phyloP scores from a whole-genome alignment of 2,797 vertebrate species.

The Sorex maritimensis region DNA sequence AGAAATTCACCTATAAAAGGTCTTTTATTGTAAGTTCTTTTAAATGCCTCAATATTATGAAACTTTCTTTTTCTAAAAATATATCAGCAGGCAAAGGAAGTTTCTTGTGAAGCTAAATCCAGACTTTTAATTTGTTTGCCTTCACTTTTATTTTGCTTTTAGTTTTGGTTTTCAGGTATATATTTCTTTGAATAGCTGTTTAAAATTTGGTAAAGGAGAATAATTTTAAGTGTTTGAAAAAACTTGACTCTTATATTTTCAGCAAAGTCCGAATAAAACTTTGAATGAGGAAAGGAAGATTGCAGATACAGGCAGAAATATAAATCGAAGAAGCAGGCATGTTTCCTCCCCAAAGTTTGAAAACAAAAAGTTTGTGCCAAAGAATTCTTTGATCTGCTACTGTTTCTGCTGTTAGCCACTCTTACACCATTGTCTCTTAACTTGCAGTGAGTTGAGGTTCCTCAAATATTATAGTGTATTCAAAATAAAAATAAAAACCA shows the following conservation, averaged over 20 bases:
- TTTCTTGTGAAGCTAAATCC: neutral
- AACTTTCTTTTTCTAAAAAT: neutral
- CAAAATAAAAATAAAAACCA: neutral
- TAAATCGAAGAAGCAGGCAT: neutral
- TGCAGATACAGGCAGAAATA: neutral
- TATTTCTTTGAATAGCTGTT: neutral
- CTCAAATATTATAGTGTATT: neutral
- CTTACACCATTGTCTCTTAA: neutral
- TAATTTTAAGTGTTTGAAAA: neutral
- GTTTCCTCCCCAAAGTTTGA: neutral
- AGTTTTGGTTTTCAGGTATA: neutral
- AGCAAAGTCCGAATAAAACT: neutral
- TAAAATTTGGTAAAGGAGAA: neutral
- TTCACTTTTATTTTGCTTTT: slow-evolving; percentile 51
- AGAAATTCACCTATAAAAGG: neutral
- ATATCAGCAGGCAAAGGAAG: neutral
- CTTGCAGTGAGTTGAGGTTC: neutral
- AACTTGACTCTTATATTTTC: neutral
- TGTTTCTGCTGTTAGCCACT: neutral
- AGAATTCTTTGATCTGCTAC: neutral
- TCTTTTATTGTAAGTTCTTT: neutral
- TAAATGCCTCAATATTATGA: neutral
- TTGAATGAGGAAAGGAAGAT: neutral
- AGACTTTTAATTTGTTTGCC: neutral
- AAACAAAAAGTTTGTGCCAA: neutral